A percentile compares a stretch with the other conserved stretches of the same genome.
These are phyloP conservation scores for Apostichopus californicus DNA, from an alignment of 35 echinoderm and acorn worm genomes.

Conservation along the genomic window DNA sequence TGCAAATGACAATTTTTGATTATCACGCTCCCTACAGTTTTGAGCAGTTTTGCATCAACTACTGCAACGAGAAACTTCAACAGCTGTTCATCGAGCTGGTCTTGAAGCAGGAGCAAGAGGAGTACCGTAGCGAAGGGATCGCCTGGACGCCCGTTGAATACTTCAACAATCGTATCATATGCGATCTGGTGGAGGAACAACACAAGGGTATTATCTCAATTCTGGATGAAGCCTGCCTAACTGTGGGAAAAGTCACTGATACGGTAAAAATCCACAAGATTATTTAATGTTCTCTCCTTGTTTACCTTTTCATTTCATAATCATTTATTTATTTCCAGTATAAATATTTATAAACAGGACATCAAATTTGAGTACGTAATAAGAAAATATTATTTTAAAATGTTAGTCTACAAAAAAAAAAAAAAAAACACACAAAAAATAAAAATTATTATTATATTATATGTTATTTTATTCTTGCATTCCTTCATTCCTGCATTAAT, in stretches of 20 bases:
- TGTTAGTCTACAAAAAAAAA: too few relatives aligned
- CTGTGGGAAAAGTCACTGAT: slow-evolving; percentile 95
- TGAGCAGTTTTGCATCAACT: slow-evolving; percentile 99
- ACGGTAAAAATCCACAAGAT: slow-evolving; percentile 22
- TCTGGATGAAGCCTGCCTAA: slow-evolving; percentile 94
- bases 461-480: too few relatives aligned
- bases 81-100: slow-evolving; percentile 96
- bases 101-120: slow-evolving; percentile 97
- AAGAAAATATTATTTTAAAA: too few relatives aligned
- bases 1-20: not conserved
- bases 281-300: too few relatives aligned
- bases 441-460: too few relatives aligned
- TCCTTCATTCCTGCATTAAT: too few relatives aligned
- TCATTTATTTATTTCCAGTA: too few relatives aligned
- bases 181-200: slow-evolving; percentile 86
- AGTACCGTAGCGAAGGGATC: slow-evolving; percentile 97
- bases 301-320: too few relatives aligned
- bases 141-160: slow-evolving; percentile 89
- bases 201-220: slow-evolving; percentile 93
- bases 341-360: too few relatives aligned
- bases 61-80: slow-evolving; percentile 99
- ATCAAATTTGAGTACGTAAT: too few relatives aligned
- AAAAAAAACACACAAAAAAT: too few relatives aligned
- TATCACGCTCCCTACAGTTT: slow-evolving; percentile 58
- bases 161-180: slow-evolving; percentile 99